Evolutionary conservation across 2,113 vertebrate species (phyloP), one percentile per base, ranked within the genome.

Genomic region (Paedocypris sp.): DNA sequence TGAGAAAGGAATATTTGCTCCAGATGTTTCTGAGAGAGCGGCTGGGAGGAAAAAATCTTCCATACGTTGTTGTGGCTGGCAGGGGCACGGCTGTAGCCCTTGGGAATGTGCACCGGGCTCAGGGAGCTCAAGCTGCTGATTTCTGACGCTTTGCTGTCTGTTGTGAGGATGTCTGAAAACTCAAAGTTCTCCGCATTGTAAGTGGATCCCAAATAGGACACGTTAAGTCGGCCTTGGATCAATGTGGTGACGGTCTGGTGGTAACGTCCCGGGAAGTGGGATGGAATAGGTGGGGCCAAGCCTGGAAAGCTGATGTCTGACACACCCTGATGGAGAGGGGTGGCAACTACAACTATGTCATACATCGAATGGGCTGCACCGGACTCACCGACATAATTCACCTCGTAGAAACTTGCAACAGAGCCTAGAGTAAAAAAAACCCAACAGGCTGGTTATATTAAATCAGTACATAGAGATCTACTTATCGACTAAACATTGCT

Each of bases 331-430:
- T 87, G 82, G n/a, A 96, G 73, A 0, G 95, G 92, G 0, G 91
- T 79, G 0, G 92, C 92, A 4, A 98, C 76, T 1, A 98, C 0
- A 0, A 98, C 78, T 0, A 98, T 89, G 68, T 97, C 91, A 0
- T 98, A 98, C 2, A 78, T 66, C 5, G 83, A 80, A 23, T 87
- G 82, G 0, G 66, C 78, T 0, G 80, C 59, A 2, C 90, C 92
- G 0, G 78, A 77, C 0, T 85, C 77, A 0, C 75, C 84, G 9
- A 85, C 78, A 33, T 93, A 97, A 4, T 50, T 86, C 2, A 93
- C 67, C 70, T 92, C 88, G 7, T 92, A 94, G 41, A 82, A 76
- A 48, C 62, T 85, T 23, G 68, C n/a, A 0, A 77, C 38, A 20
- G 61, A 51, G 45, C 90, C 91, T 93, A 12, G 3, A 6, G 26